These are phyloP conservation scores for Coenonympha glycerion DNA, from an alignment of 2,888 invertebrate genomes.

Conservation along the genomic window DNA sequence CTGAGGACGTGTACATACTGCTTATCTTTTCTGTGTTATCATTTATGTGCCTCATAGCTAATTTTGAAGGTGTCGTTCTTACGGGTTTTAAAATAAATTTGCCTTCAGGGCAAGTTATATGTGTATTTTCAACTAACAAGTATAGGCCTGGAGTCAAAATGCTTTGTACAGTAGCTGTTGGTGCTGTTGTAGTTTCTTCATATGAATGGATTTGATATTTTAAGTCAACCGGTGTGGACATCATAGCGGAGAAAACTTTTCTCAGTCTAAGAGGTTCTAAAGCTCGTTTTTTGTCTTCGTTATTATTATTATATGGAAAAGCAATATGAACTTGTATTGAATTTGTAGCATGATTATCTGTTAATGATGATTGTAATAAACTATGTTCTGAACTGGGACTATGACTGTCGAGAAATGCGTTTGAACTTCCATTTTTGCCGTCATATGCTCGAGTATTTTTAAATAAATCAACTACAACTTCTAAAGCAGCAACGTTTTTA, in stretches of 20 bases:
- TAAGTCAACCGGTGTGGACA: constrained; percentile 55
- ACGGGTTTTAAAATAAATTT: constrained; percentile 43
- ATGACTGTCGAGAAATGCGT: constrained; percentile 1
- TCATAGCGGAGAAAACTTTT: constrained; percentile 53
- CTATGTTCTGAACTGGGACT: constrained; percentile 3
- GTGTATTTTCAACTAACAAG: constrained; percentile 42
- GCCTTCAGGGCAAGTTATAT: constrained; percentile 31
- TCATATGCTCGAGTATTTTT: constrained; percentile 37
- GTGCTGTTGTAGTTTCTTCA: constrained; percentile 30
- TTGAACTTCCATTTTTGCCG: constrained; percentile 23
- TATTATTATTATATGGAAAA: constrained; percentile 39
- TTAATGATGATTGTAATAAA: not conserved
- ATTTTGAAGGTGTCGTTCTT: constrained; percentile 30
- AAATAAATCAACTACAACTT: constrained; percentile 53
- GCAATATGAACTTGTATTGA: constrained; percentile 56
- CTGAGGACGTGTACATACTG: not conserved
- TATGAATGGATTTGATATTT: constrained; percentile 54
- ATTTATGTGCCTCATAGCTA: constrained; percentile 18
- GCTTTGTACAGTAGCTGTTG: constrained; percentile 12
- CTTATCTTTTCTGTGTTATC: not conserved
- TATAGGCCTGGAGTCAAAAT: constrained; percentile 46
- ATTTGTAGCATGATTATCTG: constrained; percentile 33
- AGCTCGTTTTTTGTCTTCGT: constrained; percentile 41
- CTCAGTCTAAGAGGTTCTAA: constrained; percentile 38
- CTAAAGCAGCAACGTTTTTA: constrained; percentile 52